These are phyloP conservation scores for Notiomystis cincta DNA, from an alignment of 2,113 vertebrate genomes.

Conservation along the genomic window DNA sequence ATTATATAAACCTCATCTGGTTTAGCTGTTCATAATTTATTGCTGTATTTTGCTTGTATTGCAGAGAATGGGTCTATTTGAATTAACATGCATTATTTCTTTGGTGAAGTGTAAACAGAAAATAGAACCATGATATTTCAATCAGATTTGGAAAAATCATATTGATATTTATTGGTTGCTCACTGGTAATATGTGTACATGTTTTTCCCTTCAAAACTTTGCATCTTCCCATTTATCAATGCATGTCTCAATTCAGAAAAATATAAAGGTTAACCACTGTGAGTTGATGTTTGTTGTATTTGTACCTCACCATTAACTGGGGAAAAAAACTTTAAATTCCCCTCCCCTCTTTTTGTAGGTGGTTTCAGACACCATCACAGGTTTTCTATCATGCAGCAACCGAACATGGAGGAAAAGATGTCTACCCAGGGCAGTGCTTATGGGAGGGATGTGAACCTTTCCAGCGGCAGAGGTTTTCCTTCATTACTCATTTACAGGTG, in stretches of 20 bases:
- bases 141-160: neutral
- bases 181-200: neutral
- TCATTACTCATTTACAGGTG: conserved; percentile 98
- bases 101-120: neutral
- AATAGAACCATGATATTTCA: neutral
- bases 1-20: neutral
- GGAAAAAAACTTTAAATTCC: neutral
- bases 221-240: neutral
- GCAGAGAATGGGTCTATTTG: neutral
- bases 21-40: neutral
- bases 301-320: neutral
- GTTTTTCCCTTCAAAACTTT: neutral
- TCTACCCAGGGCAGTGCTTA: conserved; percentile 90
- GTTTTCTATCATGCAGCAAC: conserved; percentile 98
- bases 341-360: conserved; percentile 71
- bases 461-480: conserved; percentile 94
- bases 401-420: conserved; percentile 90
- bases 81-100: neutral
- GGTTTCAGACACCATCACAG: conserved; percentile 97
- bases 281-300: neutral
- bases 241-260: neutral
- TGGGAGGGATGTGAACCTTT: conserved; percentile 99
- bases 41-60: neutral
- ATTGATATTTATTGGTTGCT: neutral
- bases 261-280: neutral